Percentiles rank a stretch among this genome's conserved stretches.
These are phyloP conservation scores for Neosilurus mollespiculum DNA, from an alignment of 2,797 vertebrate species.

Conservation along the genomic window DNA sequence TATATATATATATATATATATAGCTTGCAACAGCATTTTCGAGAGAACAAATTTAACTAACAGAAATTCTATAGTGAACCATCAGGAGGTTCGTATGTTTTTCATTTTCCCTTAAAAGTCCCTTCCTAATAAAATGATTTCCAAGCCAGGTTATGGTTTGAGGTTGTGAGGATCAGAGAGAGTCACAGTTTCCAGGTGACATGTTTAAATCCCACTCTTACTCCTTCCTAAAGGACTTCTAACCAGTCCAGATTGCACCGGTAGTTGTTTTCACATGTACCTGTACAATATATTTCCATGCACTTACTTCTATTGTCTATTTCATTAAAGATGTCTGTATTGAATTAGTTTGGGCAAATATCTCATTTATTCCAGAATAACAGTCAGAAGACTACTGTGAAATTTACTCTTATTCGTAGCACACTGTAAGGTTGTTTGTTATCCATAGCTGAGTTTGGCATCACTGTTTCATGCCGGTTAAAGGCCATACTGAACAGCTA, in stretches of 20 bases:
- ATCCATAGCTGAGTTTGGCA: background rate
- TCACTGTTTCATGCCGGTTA: background rate
- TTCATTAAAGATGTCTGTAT: background rate
- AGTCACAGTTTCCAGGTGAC: background rate
- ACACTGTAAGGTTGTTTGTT: background rate
- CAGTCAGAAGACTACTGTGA: background rate
- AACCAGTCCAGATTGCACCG: background rate
- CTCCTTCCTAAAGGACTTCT: background rate
- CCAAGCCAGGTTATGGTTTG: background rate
- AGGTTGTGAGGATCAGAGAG: background rate
- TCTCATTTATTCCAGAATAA: background rate
- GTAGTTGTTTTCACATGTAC: too few species aligned
- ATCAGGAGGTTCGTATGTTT: background rate
- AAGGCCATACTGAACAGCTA: slow-evolving; percentile 10
- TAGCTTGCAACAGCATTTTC: background rate
- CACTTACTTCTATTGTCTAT: background rate
- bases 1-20: too few species aligned
- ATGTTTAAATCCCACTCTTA: slow-evolving; percentile 1
- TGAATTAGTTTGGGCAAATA: background rate
- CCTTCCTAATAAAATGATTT: background rate
- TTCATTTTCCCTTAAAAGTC: background rate
- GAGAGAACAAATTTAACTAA: too few species aligned
- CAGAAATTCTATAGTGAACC: background rate
- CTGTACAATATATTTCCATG: background rate
- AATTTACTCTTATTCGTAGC: background rate